phyloP scores from a whole-genome alignment of 2,797 vertebrate genomes.

The Benthosema pterotum region DNA sequence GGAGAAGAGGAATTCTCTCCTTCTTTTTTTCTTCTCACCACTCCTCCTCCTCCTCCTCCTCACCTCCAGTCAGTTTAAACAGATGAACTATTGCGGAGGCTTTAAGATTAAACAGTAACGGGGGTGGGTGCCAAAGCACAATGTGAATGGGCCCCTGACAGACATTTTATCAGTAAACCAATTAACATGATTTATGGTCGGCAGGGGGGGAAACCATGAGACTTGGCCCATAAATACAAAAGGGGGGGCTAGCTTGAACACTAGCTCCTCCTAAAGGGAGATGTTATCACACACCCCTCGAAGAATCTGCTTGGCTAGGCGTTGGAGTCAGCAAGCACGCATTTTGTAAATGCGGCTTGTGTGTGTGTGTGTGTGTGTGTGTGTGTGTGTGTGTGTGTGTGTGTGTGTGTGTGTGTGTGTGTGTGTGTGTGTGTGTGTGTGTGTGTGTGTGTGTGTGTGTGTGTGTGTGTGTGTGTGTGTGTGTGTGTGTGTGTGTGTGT shows the following conservation, averaged over 20 bases:
- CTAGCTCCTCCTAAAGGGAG: conserved; percentile 70
- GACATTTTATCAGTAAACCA: conserved; percentile 81
- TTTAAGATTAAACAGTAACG: conserved; percentile 76
- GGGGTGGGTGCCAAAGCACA: conserved; percentile 57
- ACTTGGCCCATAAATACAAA: conserved; percentile 79
- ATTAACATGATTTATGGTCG: conserved; percentile 82
- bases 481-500: too few species aligned
- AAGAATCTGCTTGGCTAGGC: conserved; percentile 72
- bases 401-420: too few species aligned
- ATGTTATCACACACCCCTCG: conserved; percentile 69
- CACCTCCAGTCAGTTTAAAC: conserved; percentile 71
- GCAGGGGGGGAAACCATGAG: conserved; percentile 64
- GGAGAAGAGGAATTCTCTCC: conserved; percentile 56
- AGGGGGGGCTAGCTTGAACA: conserved; percentile 61
- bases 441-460: neutral
- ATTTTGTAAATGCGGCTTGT: conserved; percentile 81
- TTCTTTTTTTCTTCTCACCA: too few species aligned
- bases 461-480: conserved; percentile 1
- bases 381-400: neutral
- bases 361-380: too few species aligned
- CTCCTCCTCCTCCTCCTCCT: conserved; percentile 61
- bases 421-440: too few species aligned
- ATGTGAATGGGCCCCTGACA: conserved; percentile 70
- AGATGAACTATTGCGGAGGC: conserved; percentile 73
- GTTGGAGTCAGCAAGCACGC: conserved; percentile 74